Evolutionary conservation across 2,797 vertebrate species (phyloP).

Genomic region (Dryobates pubescens): DNA sequence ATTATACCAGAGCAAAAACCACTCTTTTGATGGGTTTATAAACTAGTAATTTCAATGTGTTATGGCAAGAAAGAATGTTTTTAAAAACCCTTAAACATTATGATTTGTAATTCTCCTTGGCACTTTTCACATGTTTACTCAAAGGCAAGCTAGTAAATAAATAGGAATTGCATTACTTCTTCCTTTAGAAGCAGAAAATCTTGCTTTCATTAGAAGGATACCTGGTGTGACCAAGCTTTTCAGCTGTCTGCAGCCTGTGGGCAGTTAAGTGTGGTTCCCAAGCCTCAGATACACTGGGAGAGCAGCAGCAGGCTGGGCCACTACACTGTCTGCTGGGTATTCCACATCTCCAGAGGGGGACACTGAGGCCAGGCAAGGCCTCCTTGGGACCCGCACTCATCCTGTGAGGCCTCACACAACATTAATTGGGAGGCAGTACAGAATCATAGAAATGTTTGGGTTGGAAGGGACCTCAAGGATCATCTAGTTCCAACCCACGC

Average conservation of each 20-base stretch:
- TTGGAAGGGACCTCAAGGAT: no score
- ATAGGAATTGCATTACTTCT: background rate
- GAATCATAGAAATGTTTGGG: background rate
- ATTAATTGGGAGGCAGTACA: accelerated
- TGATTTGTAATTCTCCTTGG: background rate
- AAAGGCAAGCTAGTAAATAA: conserved; percentile 17
- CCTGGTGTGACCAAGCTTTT: background rate
- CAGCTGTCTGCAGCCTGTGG: background rate
- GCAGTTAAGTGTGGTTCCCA: background rate
- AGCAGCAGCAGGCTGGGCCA: background rate
- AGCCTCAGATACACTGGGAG: accelerated
- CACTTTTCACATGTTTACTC: conserved; percentile 15
- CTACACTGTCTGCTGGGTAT: background rate
- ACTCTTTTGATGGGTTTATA: background rate
- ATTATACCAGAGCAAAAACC: background rate
- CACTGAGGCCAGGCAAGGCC: background rate
- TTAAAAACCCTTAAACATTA: background rate
- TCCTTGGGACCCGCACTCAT: background rate
- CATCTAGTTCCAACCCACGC: no score
- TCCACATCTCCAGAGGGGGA: background rate
- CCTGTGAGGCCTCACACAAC: background rate
- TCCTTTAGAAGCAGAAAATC: background rate
- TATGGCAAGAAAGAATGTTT: background rate
- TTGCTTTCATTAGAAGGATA: background rate
- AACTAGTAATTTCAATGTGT: background rate